Percentiles rank a stretch among this genome's conserved stretches.
These are phyloP conservation scores for Trichomycterus rosablanca DNA, from an alignment of 2,113 vertebrate genomes.

Conservation along the genomic window DNA sequence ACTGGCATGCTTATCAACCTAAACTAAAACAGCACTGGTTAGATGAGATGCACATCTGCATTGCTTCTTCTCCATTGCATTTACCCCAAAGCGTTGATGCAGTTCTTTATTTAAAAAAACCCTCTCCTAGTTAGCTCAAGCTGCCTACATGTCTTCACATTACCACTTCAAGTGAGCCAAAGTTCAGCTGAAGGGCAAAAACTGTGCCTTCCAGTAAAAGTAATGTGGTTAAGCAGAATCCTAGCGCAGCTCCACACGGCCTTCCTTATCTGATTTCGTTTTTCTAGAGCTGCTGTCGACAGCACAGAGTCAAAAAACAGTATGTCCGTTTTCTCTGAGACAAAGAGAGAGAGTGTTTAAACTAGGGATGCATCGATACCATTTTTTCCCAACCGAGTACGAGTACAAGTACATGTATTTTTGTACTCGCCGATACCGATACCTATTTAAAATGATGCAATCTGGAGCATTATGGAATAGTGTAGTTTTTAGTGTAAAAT, in stretches of 20 bases:
- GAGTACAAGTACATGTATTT: too few species aligned
- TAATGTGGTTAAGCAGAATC: slow-evolving; percentile 83
- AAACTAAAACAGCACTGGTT: too few species aligned
- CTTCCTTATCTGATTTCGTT: slow-evolving; percentile 89
- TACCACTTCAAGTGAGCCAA: slow-evolving; percentile 76
- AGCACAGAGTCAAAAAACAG: slow-evolving; percentile 89
- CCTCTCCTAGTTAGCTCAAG: slow-evolving; percentile 29
- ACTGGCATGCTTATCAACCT: too few species aligned
- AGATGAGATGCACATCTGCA: background rate
- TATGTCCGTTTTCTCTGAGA: slow-evolving; percentile 84
- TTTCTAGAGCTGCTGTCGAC: slow-evolving; percentile 92
- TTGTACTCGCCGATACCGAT: too few species aligned
- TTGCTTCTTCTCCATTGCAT: background rate
- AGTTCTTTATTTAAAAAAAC: slow-evolving; percentile 11
- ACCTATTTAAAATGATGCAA: too few species aligned
- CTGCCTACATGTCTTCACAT: background rate
- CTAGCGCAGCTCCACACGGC: slow-evolving; percentile 71
- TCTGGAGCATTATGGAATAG: too few species aligned
- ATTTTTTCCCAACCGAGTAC: too few species aligned
- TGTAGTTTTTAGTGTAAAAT: too few species aligned
- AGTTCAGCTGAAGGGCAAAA: slow-evolving; percentile 94
- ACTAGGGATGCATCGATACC: too few species aligned
- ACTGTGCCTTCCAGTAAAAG: slow-evolving; percentile 74
- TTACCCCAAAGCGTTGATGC: background rate
- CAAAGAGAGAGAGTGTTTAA: slow-evolving; percentile 55